Evolutionary conservation across 2,888 invertebrate genomes (phyloP).

Genomic region (Serripes groenlandicus): DNA sequence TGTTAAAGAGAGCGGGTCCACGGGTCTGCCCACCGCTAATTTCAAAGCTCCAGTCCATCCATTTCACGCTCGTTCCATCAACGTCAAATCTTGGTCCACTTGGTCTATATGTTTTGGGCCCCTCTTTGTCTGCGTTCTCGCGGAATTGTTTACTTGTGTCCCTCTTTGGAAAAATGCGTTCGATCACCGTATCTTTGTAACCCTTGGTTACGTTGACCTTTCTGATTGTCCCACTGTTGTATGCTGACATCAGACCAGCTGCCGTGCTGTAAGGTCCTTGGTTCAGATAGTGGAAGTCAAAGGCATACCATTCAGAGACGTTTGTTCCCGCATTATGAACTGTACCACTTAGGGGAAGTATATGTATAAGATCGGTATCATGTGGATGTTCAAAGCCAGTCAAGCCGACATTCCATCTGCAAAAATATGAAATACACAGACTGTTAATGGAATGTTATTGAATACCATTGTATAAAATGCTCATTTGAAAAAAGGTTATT

Average conservation of each 20-base stretch:
- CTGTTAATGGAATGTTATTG: too few relatives aligned
- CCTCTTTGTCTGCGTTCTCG: conserved; percentile 64
- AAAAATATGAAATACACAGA: conserved; percentile 7
- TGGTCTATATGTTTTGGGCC: conserved; percentile 70
- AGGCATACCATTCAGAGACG: conserved; percentile 66
- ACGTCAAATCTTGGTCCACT: conserved; percentile 74
- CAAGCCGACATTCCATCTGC: conserved; percentile 45
- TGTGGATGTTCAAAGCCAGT: conserved; percentile 40
- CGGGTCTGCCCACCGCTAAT: conserved; percentile 69
- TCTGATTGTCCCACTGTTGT: conserved; percentile 54
- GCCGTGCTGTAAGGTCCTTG: conserved; percentile 71
- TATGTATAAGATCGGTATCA: conserved; percentile 68
- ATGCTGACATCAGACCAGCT: conserved; percentile 59
- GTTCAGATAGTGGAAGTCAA: conserved; percentile 71
- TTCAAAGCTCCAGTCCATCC: conserved; percentile 78
- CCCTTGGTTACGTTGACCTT: conserved; percentile 65
- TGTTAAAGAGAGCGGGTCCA: conserved; percentile 71
- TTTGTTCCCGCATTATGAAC: conserved; percentile 70
- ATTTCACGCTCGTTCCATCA: conserved; percentile 70
- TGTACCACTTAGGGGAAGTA: conserved; percentile 68
- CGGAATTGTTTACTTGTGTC: conserved; percentile 48
- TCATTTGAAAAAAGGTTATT: too few relatives aligned
- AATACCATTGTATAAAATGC: too few relatives aligned
- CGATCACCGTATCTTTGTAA: conserved; percentile 55
- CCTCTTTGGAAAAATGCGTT: conserved; percentile 65